Base-by-base conservation (phyloP, 2,888 invertebrate genomes). In the Frankliniella fusca region DNA sequence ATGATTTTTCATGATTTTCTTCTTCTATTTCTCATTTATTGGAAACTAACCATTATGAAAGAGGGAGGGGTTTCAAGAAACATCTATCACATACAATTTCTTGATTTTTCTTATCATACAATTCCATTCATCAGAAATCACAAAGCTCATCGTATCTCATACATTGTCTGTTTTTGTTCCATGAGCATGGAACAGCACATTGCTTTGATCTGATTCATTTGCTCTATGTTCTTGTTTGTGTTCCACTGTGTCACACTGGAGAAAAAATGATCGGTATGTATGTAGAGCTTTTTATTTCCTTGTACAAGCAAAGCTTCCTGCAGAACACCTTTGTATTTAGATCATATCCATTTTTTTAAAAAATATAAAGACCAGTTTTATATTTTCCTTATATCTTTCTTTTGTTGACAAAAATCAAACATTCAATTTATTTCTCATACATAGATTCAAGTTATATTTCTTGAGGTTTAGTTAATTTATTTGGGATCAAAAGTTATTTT, bases 231-330 rank as follows among this genome's bases (percentile, higher is more conserved):
- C 70, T 27, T 8, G 27, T 76, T 76, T 76, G 70, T 81, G 70
- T 76, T 76, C 76, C 65, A 81, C 70, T 81, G 49, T 65, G 49
- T 76, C 76, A 49, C 81, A 81, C 70, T 81, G 70, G 70, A 76
- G 70, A 76, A 76, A 38, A 76, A 76, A 12, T 27, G 9, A 76
- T 23, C 70, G 70, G 70, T 76, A 76, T 76, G 70, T 76, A 76
- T 76, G 70, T 76, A 76, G 70, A 76, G 12, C n/a, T 27, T 23
- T 27, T 27, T 76, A 10, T 76, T 76, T 27, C 12, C 1, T 76
- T 2, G 70, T 27, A 23, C 70, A 76, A 76, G 70, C 70, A 10
- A 27, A 27, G 7, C 70, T 12, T 76, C 8, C 2, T 27, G 27
- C 70, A 12, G 27, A 27, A 27, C 70, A 76, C 23, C 50, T 49